Evolutionary conservation across 64 coral and sea anemone species (phyloP).

Genomic region (Exaiptasia diaphana): DNA sequence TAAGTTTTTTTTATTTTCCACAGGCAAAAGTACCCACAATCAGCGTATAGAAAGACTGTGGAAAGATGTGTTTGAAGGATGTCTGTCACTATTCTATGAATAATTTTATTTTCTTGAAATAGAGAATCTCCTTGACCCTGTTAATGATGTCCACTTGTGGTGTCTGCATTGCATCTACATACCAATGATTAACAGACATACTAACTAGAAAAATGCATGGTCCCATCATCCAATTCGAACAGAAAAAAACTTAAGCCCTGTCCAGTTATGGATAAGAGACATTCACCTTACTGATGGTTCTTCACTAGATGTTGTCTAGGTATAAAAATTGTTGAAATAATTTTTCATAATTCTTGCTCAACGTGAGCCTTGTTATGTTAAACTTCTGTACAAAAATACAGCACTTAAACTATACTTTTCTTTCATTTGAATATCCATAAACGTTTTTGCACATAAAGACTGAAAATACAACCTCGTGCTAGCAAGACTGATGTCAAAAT

Average conservation of each 20-base stretch:
- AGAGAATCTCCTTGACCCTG: constrained; percentile 37
- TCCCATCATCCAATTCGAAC: constrained; percentile 50
- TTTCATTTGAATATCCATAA: no score
- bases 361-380: no score
- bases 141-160: constrained; percentile 33
- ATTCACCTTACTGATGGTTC: neutral
- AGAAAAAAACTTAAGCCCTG: constrained; percentile 25
- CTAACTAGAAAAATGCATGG: constrained; percentile 58
- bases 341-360: neutral
- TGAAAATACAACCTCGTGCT: no score
- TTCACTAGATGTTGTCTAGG: neutral
- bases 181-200: constrained; percentile 40
- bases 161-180: constrained; percentile 48
- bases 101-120: constrained; percentile 51
- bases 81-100: constrained; percentile 50
- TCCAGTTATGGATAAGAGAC: constrained; percentile 46
- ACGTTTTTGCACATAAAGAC: no score
- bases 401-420: no score
- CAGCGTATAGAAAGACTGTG: constrained; percentile 54
- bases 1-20: constrained; percentile 9
- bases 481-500: no score
- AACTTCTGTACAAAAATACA: no score
- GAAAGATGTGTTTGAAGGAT: constrained; percentile 51
- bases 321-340: neutral
- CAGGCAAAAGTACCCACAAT: constrained; percentile 58